Base-by-base conservation (phyloP, 2,888 invertebrate genomes). In the Caenorhabditis sp. region DNA sequence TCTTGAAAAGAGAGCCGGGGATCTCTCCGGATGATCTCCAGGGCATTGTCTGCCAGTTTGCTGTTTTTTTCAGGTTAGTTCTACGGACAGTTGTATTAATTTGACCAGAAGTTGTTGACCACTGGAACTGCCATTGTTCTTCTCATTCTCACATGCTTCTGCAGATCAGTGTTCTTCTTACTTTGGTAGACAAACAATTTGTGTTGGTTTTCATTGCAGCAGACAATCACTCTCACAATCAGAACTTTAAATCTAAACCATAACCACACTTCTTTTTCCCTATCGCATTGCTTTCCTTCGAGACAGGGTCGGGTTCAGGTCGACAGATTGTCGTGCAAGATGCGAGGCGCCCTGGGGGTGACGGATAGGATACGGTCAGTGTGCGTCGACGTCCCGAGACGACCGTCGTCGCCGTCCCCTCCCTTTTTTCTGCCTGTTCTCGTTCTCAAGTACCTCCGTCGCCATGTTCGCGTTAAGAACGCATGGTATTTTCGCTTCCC, bases 391-490 rank as follows among this genome's bases (percentile, higher is more conserved):
- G 18, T 47, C 47, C 20, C 40, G 40, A 13, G 11, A 13, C 47
- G 18, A 47, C 11, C 58, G 58, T 11, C 62, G 44, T 22, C 51
- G 32, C 55, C 28, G 51, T 40, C 58, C 40, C 40, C n/a, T 60
- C 26, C n/a, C 55, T 32, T 13, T 37, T 44, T 40, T 62, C 58
- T 58, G 61, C 51, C n/a, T n/a, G 47, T 55, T 74, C 61, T 67
- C 72, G 64, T 65, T 74, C 76, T 76, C 53, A 76, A 76, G 76
- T 76, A 67, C 76, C 76, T 61, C 51, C 51, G 72, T 76, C 76
- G 67, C 51, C 76, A 60, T 65, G 76, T 76, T 76, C 76, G 67
- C 76, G 67, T 24, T 61, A 32, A 67, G 76, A 76, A 76, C 76
- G 76, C 76, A 76, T 76, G 67, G 76, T 76, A 53, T 67, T 62